Evolutionary conservation across 2,113 vertebrate genomes (phyloP).

Genomic region (Pyrgilauda ruficollis): DNA sequence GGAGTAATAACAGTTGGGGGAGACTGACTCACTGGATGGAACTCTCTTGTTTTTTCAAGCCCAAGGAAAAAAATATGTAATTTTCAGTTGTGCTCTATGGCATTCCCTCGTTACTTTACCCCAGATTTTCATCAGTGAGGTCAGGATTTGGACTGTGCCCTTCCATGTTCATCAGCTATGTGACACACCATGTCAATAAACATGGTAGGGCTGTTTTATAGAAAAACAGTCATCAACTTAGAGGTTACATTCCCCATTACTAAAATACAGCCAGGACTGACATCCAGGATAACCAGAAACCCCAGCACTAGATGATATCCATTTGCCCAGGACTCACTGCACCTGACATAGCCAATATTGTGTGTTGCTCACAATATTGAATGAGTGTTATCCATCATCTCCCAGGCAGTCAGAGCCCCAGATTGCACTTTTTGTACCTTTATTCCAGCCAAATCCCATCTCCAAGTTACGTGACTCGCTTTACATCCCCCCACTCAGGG

Average conservation of each 20-base stretch:
- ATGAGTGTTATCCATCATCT: neutral
- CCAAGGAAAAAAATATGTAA: constrained; percentile 16
- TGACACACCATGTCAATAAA: constrained; percentile 8
- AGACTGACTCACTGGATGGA: constrained; percentile 41
- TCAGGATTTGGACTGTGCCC: constrained; percentile 12
- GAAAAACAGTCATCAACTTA: neutral
- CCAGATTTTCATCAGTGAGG: constrained; percentile 26
- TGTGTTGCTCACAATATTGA: neutral
- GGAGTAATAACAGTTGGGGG: constrained; percentile 11
- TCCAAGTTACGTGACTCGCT: neutral
- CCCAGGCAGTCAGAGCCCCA: neutral
- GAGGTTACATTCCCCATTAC: neutral
- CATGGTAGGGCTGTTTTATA: neutral
- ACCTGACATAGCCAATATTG: neutral
- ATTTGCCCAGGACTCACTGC: neutral
- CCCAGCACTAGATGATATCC: neutral
- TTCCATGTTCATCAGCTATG: neutral
- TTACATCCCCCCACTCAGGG: neutral
- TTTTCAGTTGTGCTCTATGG: neutral
- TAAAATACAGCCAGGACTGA: neutral
- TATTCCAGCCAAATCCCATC: neutral
- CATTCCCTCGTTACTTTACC: neutral
- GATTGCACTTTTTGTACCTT: neutral
- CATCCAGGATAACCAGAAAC: neutral
- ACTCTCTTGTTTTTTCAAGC: neutral